A percentile compares a stretch with the other conserved stretches of the same genome.
Conservation (phyloP, 2,113 vertebrate species). For the Cyanoramphus novaezelandiae region DNA sequence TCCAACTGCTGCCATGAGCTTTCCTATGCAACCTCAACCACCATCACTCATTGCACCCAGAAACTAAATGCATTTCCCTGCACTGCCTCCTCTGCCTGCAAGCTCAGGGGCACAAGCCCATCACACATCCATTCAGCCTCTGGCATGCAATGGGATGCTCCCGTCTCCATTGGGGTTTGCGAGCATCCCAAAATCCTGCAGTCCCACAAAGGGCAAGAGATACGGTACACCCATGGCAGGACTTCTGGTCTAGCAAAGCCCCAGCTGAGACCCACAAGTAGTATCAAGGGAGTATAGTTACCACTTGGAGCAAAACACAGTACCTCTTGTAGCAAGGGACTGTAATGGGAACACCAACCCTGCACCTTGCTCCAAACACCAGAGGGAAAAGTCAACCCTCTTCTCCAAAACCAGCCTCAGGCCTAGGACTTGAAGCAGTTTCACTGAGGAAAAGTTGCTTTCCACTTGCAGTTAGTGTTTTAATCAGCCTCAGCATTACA, state of each 20-base stretch:
- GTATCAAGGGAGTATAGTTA: not conserved
- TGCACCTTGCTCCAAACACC: accelerated
- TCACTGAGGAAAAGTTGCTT: not conserved
- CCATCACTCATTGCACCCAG: not conserved
- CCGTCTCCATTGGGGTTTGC: not conserved
- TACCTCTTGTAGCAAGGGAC: not conserved
- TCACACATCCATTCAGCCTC: not conserved
- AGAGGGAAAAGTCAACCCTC: not conserved
- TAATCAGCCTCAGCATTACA: not conserved
- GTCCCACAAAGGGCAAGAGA: not conserved
- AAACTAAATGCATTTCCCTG: not conserved
- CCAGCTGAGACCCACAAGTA: not conserved
- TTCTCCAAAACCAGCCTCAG: not conserved
- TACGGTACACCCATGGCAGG: not conserved
- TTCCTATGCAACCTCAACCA: not conserved
- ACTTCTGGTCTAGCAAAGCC: not conserved
- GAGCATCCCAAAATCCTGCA: not conserved
- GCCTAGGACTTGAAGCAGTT: not conserved
- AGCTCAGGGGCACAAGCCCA: not conserved
- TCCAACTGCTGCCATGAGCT: not conserved
- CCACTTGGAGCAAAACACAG: not conserved
- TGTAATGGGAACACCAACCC: not conserved
- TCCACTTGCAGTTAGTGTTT: not conserved
- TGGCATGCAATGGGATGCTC: accelerated
- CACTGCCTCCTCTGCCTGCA: not conserved